Percentiles rank a stretch among this genome's conserved stretches.
Evolutionary conservation across 2,113 vertebrate genomes (phyloP).

Genomic region (Azemiops feae): DNA sequence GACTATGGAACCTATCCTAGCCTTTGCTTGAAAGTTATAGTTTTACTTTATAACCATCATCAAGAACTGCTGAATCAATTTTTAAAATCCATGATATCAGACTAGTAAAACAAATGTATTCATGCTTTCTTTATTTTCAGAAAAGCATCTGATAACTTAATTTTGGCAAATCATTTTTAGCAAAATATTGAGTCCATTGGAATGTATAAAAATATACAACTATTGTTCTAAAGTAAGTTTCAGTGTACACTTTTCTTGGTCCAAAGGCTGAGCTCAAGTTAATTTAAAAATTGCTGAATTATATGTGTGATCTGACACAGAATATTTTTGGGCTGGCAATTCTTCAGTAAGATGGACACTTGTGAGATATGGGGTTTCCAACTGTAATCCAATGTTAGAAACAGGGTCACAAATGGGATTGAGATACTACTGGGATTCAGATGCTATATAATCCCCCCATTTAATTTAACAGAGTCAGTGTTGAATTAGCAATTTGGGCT

Average conservation of each 20-base stretch:
- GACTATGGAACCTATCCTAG: constrained; percentile 3
- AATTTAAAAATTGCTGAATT: neutral
- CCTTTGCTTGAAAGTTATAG: constrained; percentile 17
- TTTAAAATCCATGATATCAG: neutral
- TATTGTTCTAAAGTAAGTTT: neutral
- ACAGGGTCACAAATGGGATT: neutral
- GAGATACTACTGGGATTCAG: neutral
- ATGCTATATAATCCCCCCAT: neutral
- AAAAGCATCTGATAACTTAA: neutral
- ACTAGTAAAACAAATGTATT: neutral
- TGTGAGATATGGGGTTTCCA: neutral
- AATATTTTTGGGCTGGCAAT: neutral
- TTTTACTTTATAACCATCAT: constrained; percentile 30
- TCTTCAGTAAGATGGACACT: neutral
- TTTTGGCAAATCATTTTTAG: neutral
- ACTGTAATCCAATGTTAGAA: neutral
- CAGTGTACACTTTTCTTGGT: neutral
- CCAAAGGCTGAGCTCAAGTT: neutral
- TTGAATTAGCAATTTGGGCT: neutral
- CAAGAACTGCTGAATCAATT: neutral
- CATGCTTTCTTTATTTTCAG: neutral
- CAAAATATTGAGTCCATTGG: neutral
- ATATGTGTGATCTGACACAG: neutral
- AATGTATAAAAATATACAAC: neutral
- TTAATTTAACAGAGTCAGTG: neutral